Base-by-base conservation (phyloP, 2,888 invertebrate genomes). In the Villa cingulata region DNA sequence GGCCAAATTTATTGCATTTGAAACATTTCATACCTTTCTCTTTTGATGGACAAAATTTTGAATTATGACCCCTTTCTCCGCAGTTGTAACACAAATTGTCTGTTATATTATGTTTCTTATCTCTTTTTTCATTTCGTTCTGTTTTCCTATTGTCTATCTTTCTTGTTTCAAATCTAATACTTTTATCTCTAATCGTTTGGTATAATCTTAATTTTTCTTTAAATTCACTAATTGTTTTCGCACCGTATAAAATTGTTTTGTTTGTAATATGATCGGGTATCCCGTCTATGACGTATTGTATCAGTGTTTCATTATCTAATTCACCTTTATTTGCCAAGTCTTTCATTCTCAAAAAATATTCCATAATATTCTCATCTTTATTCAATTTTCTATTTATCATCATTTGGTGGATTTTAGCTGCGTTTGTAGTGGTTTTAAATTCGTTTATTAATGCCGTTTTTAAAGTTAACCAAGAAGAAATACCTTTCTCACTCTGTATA, bases 161-260 rank as follows among this genome's bases (percentile, higher is more conserved):
- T 27, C 9, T 27, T 27, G 27, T 9, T 27, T 27, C 27, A 6
- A 27, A 27, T 27, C 9, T 27, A 4, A 6, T 27, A 9, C 9
- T 27, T 6, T 23, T 40, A 19, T 3, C 5, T 29, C 29, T 50
- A 5, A 50, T 42, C 16, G 41, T 32, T 14, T 48, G 47, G 23
- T 47, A 53, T 12, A 50, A 36, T 41, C 37, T 50, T 0, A 50
- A 36, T 38, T 49, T 51, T 9, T 29, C 16, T 18, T 51, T 53
- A 4, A 53, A 27, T 23, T 53, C 45, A 12, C 43, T 46, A n/a
- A 46, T 17, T 1, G 36, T 49, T 38, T 32, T 37, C n/a, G 41
- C 41, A 6, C 41, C 41, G 17, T 41, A 27, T 15, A 41, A 23
- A n/a, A 41, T 17, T 20, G 41, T 6, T 41, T 14, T 41, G 29